Evolutionary conservation across 1,140 invertebrate genomes (phyloP), one percentile per base, ranked within the genome.

Genomic region (Cardiocondyla obscurior): DNA sequence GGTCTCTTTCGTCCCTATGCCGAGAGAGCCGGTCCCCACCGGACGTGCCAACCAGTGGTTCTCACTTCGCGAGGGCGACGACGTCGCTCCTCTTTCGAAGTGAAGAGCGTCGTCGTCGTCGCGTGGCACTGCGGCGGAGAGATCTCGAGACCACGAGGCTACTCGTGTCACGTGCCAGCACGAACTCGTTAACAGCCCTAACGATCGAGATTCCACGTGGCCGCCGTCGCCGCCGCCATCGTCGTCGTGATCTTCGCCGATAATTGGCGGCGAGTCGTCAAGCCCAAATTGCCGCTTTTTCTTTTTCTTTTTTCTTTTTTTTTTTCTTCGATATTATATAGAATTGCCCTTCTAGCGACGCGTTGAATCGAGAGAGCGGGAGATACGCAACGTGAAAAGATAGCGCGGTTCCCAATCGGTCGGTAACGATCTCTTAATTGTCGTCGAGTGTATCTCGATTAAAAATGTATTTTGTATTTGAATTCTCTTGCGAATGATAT

Each of bases 101-200:
- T 42, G 55, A 44, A 19, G 42, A 65, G 39, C 76, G 42, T 76
- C 84, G 83, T 8, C 42, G 12, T 67, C 65, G 55, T 82, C 81
- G 83, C 77, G 84, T 79, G 69, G 81, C 77, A 36, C 46, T 42
- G 36, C 65, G 36, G 67, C 44, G 49, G 74, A 82, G 73, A 85
- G 60, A 51, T 65, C 69, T 82, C 77, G 85, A 77, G 77, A 81
- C 79, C 85, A 77, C 82, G 84, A 84, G 83, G 51, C 69, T 81
- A 65, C 86, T 69, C 84, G 85, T 90, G 91, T 92, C 91, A 92
- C 91, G 91, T 92, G 91, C 90, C 90, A 86, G 77, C 62, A 79
- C 87, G 84, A 87, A 91, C 91, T 92, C 91, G 91, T 92, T 92
- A 92, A 92, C 91, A 86, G 87, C 90, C 90, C 91, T 92, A 92